Evolutionary conservation across 2,113 vertebrate species (phyloP).

Genomic region (Microtus montanus): DNA sequence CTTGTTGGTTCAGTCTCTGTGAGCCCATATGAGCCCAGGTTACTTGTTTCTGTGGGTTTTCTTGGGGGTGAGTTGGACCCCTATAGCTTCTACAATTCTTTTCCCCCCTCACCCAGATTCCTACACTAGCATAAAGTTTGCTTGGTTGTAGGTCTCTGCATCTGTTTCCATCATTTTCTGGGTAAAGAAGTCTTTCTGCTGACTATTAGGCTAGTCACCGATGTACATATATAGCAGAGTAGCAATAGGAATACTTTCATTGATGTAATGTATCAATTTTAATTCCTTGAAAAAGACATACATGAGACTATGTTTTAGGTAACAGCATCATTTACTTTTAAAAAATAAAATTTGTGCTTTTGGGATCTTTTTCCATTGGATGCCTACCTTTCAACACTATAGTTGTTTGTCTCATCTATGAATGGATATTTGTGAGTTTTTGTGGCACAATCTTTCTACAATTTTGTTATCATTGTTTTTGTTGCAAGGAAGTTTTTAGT

Average conservation of each 20-base stretch:
- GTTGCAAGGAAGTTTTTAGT: no score
- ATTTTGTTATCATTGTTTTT: neutral
- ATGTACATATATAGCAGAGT: neutral
- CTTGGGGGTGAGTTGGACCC: neutral
- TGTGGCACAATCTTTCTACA: neutral
- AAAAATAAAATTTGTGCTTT: neutral
- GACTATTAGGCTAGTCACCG: neutral
- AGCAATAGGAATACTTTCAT: neutral
- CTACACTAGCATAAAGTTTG: neutral
- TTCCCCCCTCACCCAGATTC: neutral
- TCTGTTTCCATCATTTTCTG: neutral
- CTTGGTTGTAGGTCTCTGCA: neutral
- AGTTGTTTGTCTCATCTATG: neutral
- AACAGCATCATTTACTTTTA: no score
- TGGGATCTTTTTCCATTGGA: neutral
- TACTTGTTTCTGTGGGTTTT: neutral
- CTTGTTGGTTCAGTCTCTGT: neutral
- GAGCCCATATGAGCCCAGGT: neutral
- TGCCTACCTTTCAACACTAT: neutral
- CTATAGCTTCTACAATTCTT: neutral
- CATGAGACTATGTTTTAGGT: no score
- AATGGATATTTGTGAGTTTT: neutral
- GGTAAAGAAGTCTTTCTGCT: neutral
- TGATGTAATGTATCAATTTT: no score
- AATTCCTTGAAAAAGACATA: no score